Evolutionary conservation across 2,797 vertebrate genomes (phyloP).

Genomic region (Perodicticus potto): DNA sequence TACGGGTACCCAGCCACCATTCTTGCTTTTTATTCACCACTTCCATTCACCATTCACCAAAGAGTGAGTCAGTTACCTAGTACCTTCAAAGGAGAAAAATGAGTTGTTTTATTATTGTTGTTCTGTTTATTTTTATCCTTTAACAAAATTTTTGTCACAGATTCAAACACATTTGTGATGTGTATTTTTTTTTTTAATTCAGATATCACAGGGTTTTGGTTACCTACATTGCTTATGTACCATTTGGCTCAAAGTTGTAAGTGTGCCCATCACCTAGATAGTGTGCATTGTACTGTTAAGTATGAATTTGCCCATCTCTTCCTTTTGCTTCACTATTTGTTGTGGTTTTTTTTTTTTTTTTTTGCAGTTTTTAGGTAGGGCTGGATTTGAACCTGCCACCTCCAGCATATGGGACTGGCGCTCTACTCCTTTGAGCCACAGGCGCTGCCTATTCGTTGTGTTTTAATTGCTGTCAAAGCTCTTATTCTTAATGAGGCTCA

Average conservation of each 20-base stretch:
- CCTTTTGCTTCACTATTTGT: too few species aligned
- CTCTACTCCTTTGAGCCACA: too few species aligned
- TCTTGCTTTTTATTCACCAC: not conserved
- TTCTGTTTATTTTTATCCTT: slow-evolving; percentile 15
- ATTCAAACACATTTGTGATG: not conserved
- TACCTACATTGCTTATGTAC: too few species aligned
- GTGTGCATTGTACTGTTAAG: too few species aligned
- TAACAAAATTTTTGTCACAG: not conserved
- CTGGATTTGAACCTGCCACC: too few species aligned
- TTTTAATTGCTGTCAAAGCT: not conserved
- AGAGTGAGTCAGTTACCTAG: not conserved
- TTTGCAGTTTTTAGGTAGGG: too few species aligned
- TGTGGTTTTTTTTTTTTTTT: not conserved
- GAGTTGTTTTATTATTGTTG: not conserved
- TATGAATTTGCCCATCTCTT: too few species aligned
- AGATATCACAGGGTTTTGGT: too few species aligned
- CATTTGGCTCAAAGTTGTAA: too few species aligned
- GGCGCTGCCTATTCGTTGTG: not conserved
- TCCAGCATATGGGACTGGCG: too few species aligned
- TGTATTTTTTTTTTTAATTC: not conserved
- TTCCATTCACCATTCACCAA: too few species aligned
- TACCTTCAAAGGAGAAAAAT: not conserved
- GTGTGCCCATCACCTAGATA: too few species aligned
- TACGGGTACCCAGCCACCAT: not conserved
- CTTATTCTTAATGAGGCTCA: not conserved